phyloP scores from a whole-genome alignment of 2,113 vertebrate genomes.

The Promerops cafer region DNA sequence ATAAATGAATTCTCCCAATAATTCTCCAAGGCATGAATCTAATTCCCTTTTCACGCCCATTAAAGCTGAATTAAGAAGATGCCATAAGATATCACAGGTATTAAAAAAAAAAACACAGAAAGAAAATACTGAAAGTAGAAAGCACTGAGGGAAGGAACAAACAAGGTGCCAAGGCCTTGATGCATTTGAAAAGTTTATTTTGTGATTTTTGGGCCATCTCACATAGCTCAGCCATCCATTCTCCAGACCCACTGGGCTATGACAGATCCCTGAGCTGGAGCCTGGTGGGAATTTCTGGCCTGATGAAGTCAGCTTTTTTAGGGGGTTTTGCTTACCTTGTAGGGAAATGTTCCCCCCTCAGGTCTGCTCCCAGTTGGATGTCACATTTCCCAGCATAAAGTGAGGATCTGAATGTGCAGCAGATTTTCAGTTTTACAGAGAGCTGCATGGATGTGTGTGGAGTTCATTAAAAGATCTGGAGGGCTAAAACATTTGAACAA shows the following conservation, averaged over 20 bases:
- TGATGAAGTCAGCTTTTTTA: neutral
- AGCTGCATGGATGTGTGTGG: neutral
- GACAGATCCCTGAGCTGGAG: neutral
- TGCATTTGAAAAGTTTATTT: neutral
- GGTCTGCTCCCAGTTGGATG: neutral
- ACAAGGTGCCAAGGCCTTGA: neutral
- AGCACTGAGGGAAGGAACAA: neutral
- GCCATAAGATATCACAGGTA: neutral
- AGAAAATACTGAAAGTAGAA: neutral
- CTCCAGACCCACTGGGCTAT: neutral
- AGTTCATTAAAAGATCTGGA: neutral
- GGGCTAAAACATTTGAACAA: neutral
- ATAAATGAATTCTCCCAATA: neutral
- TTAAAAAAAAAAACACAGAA: neutral
- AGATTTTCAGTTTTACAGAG: neutral
- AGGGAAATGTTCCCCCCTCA: neutral
- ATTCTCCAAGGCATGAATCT: neutral
- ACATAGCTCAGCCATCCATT: accelerated
- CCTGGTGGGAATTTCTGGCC: neutral
- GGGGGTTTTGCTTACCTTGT: neutral
- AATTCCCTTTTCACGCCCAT: neutral
- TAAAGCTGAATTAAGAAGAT: neutral
- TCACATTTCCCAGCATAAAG: accelerated
- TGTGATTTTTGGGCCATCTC: neutral
- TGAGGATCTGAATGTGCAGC: neutral